phyloP scores from a whole-genome alignment of 2,797 vertebrate genomes.

The Atherinosoma microstoma region DNA sequence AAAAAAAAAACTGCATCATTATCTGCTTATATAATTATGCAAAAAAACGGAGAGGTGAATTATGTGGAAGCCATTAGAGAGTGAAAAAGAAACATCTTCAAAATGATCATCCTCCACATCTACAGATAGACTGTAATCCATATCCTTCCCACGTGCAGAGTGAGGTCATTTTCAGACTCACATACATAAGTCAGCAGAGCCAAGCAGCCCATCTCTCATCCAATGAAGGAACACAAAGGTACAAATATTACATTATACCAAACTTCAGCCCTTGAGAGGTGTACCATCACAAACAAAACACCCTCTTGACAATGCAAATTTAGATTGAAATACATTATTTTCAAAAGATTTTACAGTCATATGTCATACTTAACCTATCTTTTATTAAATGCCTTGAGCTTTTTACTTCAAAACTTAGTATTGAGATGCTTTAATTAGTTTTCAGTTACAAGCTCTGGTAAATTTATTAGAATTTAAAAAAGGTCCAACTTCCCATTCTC shows the following conservation, averaged over 20 bases:
- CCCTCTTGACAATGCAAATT: neutral
- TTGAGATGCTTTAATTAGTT: too few relatives aligned
- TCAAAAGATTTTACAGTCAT: too few relatives aligned
- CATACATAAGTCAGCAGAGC: conserved; percentile 2
- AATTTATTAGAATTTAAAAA: too few relatives aligned
- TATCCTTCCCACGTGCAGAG: conserved; percentile 17
- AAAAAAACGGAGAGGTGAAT: conserved; percentile 17
- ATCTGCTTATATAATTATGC: conserved; percentile 24
- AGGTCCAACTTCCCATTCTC: too few relatives aligned
- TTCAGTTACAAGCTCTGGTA: too few relatives aligned
- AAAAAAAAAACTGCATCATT: conserved; percentile 24
- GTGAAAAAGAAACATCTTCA: conserved; percentile 11
- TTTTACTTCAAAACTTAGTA: too few relatives aligned
- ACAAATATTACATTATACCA: conserved; percentile 21
- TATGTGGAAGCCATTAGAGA: neutral
- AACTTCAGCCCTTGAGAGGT: conserved; percentile 28
- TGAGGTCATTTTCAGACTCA: neutral
- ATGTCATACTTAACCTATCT: too few relatives aligned
- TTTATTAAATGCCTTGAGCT: too few relatives aligned
- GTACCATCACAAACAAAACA: neutral
- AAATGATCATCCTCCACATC: conserved; percentile 15
- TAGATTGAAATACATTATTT: too few relatives aligned
- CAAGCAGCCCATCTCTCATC: conserved; percentile 24
- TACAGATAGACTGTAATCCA: neutral
- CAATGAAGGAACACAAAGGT: conserved; percentile 20